Evolutionary conservation across 2,888 invertebrate species (phyloP).

Genomic region (Rhingia campestris): DNA sequence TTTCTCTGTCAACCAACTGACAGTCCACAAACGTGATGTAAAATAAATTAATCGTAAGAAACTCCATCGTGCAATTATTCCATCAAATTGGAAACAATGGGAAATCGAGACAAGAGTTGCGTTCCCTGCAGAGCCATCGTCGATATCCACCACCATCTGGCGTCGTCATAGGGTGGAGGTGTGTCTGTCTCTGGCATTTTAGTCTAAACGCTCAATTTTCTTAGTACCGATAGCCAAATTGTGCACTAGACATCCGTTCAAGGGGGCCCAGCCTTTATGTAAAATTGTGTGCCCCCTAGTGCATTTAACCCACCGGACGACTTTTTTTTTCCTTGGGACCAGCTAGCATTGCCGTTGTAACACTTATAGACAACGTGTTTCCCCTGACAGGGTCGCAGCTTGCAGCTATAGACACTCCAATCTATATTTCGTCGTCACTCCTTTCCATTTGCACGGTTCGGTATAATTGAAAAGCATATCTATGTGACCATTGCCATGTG

Average conservation of each 20-base stretch:
- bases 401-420: neutral
- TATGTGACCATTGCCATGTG: neutral
- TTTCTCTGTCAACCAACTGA: no score
- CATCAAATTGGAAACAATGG: slow-evolving; percentile 23
- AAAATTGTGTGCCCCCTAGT: slow-evolving; percentile 3
- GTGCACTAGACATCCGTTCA: slow-evolving; percentile 13
- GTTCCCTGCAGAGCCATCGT: slow-evolving; percentile 28
- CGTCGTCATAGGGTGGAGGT: slow-evolving; percentile 27
- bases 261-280: slow-evolving; percentile 6
- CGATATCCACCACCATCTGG: slow-evolving; percentile 41
- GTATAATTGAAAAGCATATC: slow-evolving; percentile 11
- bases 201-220: slow-evolving; percentile 26
- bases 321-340: slow-evolving; percentile 19
- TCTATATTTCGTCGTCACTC: slow-evolving; percentile 20
- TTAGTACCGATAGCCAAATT: slow-evolving; percentile 9
- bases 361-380: slow-evolving; percentile 24
- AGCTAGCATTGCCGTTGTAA: neutral
- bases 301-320: neutral
- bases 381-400: slow-evolving; percentile 26
- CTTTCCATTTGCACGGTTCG: slow-evolving; percentile 36
- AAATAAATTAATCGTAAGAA: slow-evolving; percentile 7
- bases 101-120: slow-evolving; percentile 12
- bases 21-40: neutral
- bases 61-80: slow-evolving; percentile 18
- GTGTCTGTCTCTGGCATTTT: slow-evolving; percentile 44